Conservation (phyloP, 2,888 invertebrate genomes). For the Drosophila prolongata region DNA sequence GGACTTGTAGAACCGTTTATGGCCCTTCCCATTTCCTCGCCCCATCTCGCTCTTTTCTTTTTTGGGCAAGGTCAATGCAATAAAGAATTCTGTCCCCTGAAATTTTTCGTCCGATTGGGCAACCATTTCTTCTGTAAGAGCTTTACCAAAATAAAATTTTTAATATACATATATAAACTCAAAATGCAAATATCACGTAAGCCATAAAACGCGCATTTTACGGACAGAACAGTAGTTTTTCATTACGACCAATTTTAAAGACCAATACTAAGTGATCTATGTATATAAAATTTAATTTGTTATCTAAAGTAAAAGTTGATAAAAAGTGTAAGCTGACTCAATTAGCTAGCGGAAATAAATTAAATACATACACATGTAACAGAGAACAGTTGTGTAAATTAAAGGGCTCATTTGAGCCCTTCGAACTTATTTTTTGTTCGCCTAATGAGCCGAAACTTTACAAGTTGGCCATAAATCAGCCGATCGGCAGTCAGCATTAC, state of each 20-base stretch:
- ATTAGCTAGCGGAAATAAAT: neutral
- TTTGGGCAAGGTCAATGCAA: conserved; percentile 74
- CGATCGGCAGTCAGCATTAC: conserved; percentile 15
- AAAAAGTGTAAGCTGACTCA: neutral
- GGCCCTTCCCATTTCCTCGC: conserved; percentile 28
- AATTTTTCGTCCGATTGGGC: conserved; percentile 16
- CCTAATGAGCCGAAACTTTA: conserved; percentile 15
- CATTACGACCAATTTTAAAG: too few relatives aligned
- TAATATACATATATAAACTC: conserved; percentile 7
- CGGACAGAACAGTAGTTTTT: too few relatives aligned
- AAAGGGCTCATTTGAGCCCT: neutral
- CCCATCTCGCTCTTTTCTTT: conserved; percentile 50
- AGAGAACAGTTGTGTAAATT: neutral
- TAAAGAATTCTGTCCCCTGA: conserved; percentile 40
- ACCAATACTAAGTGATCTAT: too few relatives aligned
- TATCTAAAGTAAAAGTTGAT: too few relatives aligned
- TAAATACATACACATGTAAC: neutral
- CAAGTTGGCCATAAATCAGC: conserved; percentile 34
- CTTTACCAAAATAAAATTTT: conserved; percentile 19
- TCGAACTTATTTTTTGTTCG: neutral
- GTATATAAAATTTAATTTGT: too few relatives aligned
- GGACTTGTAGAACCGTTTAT: conserved; percentile 13
- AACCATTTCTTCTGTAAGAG: conserved; percentile 26
- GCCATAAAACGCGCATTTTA: neutral
- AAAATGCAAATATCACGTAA: neutral